phyloP scores from a whole-genome alignment of 1,140 invertebrate species.

The Vollenhovia emeryi region DNA sequence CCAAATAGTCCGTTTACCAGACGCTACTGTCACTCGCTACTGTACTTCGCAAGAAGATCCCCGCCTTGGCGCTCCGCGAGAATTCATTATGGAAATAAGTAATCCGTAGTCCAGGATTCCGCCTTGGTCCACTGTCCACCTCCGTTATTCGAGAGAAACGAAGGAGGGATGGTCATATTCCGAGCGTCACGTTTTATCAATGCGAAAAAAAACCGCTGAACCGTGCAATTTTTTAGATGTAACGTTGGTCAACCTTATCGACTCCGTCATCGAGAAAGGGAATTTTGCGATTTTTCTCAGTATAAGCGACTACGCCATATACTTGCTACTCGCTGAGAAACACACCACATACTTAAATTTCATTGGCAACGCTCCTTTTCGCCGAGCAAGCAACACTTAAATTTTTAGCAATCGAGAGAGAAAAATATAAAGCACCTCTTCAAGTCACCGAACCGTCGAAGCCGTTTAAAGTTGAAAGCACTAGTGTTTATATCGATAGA shows the following conservation, averaged over 20 bases:
- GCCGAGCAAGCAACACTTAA: neutral
- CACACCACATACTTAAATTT: neutral
- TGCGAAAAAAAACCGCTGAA: slow-evolving; percentile 13
- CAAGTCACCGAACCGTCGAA: neutral
- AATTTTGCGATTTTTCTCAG: too few species aligned
- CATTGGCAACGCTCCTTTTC: neutral
- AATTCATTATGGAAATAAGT: slow-evolving; percentile 67
- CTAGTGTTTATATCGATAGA: neutral
- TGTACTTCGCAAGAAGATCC: slow-evolving; percentile 69
- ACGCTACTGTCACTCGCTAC: slow-evolving; percentile 68
- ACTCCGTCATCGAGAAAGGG: neutral
- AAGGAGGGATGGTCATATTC: slow-evolving; percentile 59
- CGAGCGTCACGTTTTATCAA: slow-evolving; percentile 54
- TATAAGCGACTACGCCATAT: neutral
- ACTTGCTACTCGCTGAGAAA: neutral
- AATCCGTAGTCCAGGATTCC: slow-evolving; percentile 61
- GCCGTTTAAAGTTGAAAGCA: neutral
- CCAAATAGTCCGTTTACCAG: slow-evolving; percentile 71
- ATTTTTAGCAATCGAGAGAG: neutral
- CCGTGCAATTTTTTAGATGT: slow-evolving; percentile 35
- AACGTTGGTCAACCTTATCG: slow-evolving; percentile 39
- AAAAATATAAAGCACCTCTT: neutral
- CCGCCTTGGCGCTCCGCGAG: slow-evolving; percentile 44
- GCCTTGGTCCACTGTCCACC: slow-evolving; percentile 58
- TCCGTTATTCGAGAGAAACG: slow-evolving; percentile 57